Evolutionary conservation across 2,888 invertebrate species (phyloP).

Genomic region (Exocentrus adspersus): DNA sequence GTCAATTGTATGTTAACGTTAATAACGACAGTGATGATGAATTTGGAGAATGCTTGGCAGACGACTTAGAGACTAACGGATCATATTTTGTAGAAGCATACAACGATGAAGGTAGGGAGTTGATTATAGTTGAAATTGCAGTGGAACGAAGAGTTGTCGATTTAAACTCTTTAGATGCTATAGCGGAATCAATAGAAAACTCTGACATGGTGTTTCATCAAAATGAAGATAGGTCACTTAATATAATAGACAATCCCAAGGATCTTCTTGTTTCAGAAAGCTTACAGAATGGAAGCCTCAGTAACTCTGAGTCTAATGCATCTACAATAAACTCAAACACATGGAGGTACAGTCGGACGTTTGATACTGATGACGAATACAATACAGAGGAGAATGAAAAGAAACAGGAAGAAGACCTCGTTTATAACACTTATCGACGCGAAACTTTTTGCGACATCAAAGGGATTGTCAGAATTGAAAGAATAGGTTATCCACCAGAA

Average conservation of each 20-base stretch:
- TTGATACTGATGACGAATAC: constrained; percentile 38
- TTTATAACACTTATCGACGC: constrained; percentile 37
- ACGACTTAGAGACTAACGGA: constrained; percentile 43
- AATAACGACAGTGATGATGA: constrained; percentile 25
- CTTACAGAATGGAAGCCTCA: neutral
- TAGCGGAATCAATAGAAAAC: constrained; percentile 26
- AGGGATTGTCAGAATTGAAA: constrained; percentile 49
- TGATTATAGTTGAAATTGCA: constrained; percentile 44
- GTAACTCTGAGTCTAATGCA: constrained; percentile 39
- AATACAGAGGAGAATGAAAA: constrained; percentile 7
- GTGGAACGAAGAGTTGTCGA: constrained; percentile 38
- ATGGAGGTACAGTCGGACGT: constrained; percentile 37
- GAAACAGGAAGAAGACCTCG: constrained; percentile 14
- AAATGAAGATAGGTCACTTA: constrained; percentile 25
- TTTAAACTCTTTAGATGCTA: constrained; percentile 6
- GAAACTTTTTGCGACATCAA: constrained; percentile 47
- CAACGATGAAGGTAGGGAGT: constrained; percentile 52
- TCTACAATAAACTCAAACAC: constrained; percentile 47
- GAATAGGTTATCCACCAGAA: constrained; percentile 32
- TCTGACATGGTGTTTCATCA: constrained; percentile 39
- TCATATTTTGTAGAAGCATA: constrained; percentile 53
- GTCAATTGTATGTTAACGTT: too few relatives aligned
- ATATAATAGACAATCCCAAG: constrained; percentile 17
- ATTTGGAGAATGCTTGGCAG: constrained; percentile 39
- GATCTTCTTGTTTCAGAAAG: neutral